phyloP scores from a whole-genome alignment of 2,888 invertebrate species.

The Ichneumoninae sp. region DNA sequence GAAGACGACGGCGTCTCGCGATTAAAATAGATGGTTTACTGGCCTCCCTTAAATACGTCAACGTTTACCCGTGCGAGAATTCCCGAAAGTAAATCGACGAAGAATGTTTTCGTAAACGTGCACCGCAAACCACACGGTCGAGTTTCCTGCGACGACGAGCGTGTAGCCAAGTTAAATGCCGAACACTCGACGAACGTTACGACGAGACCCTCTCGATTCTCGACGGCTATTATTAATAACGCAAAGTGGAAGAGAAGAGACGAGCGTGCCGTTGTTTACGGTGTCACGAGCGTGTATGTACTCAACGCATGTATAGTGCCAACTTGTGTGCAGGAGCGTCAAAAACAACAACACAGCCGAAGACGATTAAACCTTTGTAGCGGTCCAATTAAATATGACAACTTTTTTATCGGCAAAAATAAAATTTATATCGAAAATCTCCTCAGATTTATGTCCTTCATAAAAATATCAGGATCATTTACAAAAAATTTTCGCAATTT shows the following conservation, averaged over 20 bases:
- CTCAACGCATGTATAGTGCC: constrained; percentile 60
- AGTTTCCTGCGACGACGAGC: constrained; percentile 75
- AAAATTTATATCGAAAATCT: too few relatives aligned
- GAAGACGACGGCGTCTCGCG: constrained; percentile 53
- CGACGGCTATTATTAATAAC: constrained; percentile 78
- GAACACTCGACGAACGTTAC: constrained; percentile 56
- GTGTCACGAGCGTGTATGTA: constrained; percentile 73
- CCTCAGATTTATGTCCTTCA: neutral
- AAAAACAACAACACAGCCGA: constrained; percentile 54
- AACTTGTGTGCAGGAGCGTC: constrained; percentile 43
- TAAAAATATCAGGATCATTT: neutral
- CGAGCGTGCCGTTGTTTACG: constrained; percentile 75
- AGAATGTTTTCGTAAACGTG: constrained; percentile 81
- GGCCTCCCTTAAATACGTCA: constrained; percentile 83
- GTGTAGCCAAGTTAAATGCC: constrained; percentile 79
- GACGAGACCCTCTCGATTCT: constrained; percentile 54
- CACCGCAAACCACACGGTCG: constrained; percentile 72
- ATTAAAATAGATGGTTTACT: constrained; percentile 83
- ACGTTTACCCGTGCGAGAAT: constrained; percentile 81
- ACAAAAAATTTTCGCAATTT: too few relatives aligned
- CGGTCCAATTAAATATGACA: neutral
- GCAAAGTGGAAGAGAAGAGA: constrained; percentile 66
- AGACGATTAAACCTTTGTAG: constrained; percentile 42
- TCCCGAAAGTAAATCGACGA: constrained; percentile 83
- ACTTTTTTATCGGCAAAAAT: neutral